Conservation (phyloP, 92 coral and sea anemone species). For the Epizoanthus scotinus region DNA sequence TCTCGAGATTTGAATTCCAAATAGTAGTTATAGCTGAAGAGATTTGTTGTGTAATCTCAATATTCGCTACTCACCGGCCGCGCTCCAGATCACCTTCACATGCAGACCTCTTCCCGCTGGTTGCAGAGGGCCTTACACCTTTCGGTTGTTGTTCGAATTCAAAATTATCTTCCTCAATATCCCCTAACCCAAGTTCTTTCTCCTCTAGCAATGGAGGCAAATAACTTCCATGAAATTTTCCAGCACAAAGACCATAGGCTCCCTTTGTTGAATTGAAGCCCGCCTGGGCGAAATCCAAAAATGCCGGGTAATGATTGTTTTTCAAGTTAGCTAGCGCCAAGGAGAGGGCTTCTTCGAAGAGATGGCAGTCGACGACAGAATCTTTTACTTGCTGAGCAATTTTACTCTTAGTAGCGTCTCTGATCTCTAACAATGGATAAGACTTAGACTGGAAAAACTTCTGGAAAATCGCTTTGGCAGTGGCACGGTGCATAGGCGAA, state of each 20-base stretch:
- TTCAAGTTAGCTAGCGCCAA: constrained; percentile 76
- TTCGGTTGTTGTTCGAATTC: constrained; percentile 78
- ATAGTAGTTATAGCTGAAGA: constrained; percentile 35
- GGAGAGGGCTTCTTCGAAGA: constrained; percentile 86
- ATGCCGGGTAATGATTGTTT: constrained; percentile 74
- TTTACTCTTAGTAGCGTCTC: constrained; percentile 67
- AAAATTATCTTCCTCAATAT: constrained; percentile 79
- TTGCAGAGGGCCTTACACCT: constrained; percentile 55
- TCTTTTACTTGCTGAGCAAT: constrained; percentile 84
- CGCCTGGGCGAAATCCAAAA: constrained; percentile 66
- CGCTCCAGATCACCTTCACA: constrained; percentile 61
- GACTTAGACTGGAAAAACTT: constrained; percentile 72
- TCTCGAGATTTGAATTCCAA: constrained; percentile 52
- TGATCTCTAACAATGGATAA: constrained; percentile 67
- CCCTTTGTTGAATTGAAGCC: constrained; percentile 62
- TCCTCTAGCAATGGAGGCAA: constrained; percentile 95
- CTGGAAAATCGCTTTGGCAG: constrained; percentile 86
- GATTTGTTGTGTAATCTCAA: constrained; percentile 16
- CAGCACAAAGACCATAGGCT: constrained; percentile 55
- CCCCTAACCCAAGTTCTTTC: constrained; percentile 85
- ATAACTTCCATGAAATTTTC: constrained; percentile 73
- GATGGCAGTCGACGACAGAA: constrained; percentile 67
- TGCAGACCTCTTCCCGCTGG: constrained; percentile 54
- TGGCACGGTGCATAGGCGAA: constrained; percentile 63
- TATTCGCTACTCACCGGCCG: constrained; percentile 74